A percentile compares a stretch with the other conserved stretches of the same genome.
Evolutionary conservation across 1,140 invertebrate genomes (phyloP).

Genomic region (Panagrolaimus sp.): DNA sequence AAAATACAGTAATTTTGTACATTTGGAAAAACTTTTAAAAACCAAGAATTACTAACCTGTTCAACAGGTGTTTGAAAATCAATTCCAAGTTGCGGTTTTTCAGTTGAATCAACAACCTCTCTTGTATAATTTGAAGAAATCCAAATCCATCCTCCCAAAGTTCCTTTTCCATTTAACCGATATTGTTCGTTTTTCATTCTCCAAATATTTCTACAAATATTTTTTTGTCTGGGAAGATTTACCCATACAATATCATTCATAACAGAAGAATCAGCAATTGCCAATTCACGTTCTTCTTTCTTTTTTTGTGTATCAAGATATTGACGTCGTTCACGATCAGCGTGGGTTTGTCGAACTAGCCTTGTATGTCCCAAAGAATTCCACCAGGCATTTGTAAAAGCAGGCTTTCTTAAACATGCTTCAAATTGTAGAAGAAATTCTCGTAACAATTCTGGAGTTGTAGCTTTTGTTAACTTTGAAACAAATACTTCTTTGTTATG

Average conservation of each 20-base stretch:
- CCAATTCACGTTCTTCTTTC: conserved; percentile 12
- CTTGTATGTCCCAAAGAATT: conserved; percentile 37
- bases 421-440: conserved; percentile 36
- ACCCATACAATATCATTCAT: conserved; percentile 38
- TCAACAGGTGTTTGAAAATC: not conserved
- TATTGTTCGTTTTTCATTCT: conserved; percentile 39
- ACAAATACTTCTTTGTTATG: conserved; percentile 30
- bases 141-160: conserved; percentile 42
- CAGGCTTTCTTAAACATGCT: conserved; percentile 34
- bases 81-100: conserved; percentile 13
- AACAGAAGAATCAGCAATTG: conserved; percentile 16
- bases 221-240: conserved; percentile 24
- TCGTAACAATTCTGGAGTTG: conserved; percentile 9
- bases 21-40: not conserved
- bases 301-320: not conserved
- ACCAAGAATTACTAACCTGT: too few relatives aligned
- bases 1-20: too few relatives aligned
- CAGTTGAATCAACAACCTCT: conserved; percentile 7
- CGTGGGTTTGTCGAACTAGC: conserved; percentile 26
- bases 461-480: conserved; percentile 13
- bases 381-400: conserved; percentile 41
- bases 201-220: conserved; percentile 25
- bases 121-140: conserved; percentile 21
- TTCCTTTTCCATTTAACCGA: conserved; percentile 32
- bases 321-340: conserved; percentile 29